Evolutionary conservation across 2,797 vertebrate genomes (phyloP).

Genomic region (Xenentodon cancila): DNA sequence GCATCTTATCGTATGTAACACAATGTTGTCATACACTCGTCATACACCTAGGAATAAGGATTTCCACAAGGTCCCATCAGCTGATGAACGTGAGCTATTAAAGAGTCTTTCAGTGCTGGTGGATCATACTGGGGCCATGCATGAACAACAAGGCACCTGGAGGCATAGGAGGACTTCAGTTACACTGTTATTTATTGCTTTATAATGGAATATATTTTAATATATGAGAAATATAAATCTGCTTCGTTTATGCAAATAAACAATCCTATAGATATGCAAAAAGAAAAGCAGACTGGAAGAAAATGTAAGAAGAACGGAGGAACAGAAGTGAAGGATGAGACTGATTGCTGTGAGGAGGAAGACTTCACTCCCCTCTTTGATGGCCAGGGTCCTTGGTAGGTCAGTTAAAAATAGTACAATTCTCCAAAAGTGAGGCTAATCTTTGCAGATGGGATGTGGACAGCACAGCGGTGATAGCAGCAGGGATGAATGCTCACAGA

Average conservation of each 20-base stretch:
- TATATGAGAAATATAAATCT: not conserved
- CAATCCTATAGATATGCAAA: not conserved
- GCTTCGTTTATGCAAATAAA: not conserved
- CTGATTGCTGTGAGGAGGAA: constrained; percentile 35
- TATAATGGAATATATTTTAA: not conserved
- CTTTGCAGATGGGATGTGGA: constrained; percentile 74
- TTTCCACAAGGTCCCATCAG: too few species aligned
- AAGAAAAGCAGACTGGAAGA: not conserved
- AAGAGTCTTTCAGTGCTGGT: constrained; percentile 51
- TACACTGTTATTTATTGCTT: too few species aligned
- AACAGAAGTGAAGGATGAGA: constrained; percentile 14
- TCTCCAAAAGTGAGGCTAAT: constrained; percentile 74
- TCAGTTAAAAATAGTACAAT: constrained; percentile 79
- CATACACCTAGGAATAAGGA: too few species aligned
- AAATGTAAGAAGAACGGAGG: not conserved
- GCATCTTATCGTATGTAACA: too few species aligned
- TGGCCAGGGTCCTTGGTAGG: constrained; percentile 67
- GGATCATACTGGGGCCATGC: constrained; percentile 42
- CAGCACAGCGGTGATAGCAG: constrained; percentile 49
- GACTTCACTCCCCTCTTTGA: constrained; percentile 50
- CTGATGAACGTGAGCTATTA: not conserved
- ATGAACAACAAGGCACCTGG: constrained; percentile 15
- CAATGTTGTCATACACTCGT: too few species aligned
- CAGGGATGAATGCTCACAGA: constrained; percentile 39
- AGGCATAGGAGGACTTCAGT: too few species aligned